Percentiles rank a stretch among this genome's conserved stretches.
These are phyloP conservation scores for Lycodopsis pacificus DNA, from an alignment of 2,797 vertebrate genomes.

Conservation along the genomic window DNA sequence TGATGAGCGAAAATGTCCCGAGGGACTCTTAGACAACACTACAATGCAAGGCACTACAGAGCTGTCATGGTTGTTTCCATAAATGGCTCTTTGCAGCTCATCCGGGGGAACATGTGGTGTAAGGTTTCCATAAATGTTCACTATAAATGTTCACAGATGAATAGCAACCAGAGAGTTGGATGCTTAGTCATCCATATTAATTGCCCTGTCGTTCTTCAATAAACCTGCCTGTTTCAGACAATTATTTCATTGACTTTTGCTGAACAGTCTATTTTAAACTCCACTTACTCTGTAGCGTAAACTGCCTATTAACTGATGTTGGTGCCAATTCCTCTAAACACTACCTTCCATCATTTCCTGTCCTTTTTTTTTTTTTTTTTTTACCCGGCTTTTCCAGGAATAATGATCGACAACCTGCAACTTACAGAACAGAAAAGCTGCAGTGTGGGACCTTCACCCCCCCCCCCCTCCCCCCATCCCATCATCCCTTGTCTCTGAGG, in stretches of 20 bases:
- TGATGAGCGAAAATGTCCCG: conserved; percentile 56
- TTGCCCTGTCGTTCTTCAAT: conserved; percentile 52
- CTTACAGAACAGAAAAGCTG: conserved; percentile 11
- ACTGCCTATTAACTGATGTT: conserved; percentile 34
- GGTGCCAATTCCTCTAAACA: conserved; percentile 29
- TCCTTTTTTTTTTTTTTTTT: background rate
- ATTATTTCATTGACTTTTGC: conserved; percentile 55
- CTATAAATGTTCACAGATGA: conserved; percentile 37
- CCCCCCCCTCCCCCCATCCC: background rate
- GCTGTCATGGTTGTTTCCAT: conserved; percentile 46
- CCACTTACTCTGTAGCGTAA: conserved; percentile 14
- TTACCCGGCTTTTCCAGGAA: conserved; percentile 15
- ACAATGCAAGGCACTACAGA: conserved; percentile 35
- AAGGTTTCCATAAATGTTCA: conserved; percentile 43
- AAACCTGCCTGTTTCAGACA: conserved; percentile 46
- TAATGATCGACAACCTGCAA: conserved; percentile 24
- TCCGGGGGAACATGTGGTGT: conserved; percentile 29
- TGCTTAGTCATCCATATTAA: conserved; percentile 60
- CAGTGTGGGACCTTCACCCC: conserved; percentile 7
- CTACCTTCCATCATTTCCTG: conserved; percentile 27
- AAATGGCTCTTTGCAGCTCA: conserved; percentile 53
- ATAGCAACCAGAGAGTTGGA: conserved; percentile 25
- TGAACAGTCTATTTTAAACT: conserved; percentile 40
- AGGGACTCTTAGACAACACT: conserved; percentile 45
- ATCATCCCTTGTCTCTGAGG: conserved; percentile 24